Evolutionary conservation across 2,888 invertebrate species (phyloP).

Genomic region (Lomographa bimaculata): DNA sequence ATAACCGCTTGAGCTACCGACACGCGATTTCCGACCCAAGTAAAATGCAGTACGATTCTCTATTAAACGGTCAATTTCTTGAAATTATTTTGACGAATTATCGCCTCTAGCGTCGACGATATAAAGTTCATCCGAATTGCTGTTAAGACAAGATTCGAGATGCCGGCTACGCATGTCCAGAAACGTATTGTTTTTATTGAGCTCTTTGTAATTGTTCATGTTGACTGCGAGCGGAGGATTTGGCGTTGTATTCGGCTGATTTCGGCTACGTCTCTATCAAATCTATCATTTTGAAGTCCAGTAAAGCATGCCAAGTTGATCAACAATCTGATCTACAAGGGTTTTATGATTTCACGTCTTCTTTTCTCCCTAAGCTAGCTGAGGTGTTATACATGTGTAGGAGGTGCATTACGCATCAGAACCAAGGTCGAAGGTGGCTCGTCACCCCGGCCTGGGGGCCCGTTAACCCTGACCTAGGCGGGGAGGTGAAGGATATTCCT

Average conservation of each 20-base stretch:
- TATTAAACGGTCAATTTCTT: constrained; percentile 54
- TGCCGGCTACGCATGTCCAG: constrained; percentile 77
- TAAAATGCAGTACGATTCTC: constrained; percentile 59
- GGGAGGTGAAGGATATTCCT: constrained; percentile 80
- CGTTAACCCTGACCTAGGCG: constrained; percentile 81
- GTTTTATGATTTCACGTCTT: no score
- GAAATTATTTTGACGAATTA: constrained; percentile 61
- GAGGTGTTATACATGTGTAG: constrained; percentile 28
- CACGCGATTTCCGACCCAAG: constrained; percentile 69
- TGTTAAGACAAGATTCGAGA: constrained; percentile 52
- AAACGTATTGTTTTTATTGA: constrained; percentile 58
- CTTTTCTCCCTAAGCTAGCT: not conserved
- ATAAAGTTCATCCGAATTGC: constrained; percentile 38
- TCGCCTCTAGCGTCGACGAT: constrained; percentile 67
- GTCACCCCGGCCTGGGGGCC: constrained; percentile 74
- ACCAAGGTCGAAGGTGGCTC: constrained; percentile 79
- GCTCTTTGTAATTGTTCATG: constrained; percentile 39
- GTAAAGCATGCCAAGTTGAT: no score
- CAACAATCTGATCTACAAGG: no score
- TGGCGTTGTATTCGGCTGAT: no score
- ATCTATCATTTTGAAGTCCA: no score
- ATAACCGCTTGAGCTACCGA: constrained; percentile 35
- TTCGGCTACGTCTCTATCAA: no score
- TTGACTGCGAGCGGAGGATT: constrained; percentile 6
- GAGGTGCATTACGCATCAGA: constrained; percentile 61